Percentiles rank a stretch among this genome's conserved stretches.
Conservation (phyloP, 1,140 invertebrate genomes). For the Zaprionus taronus region DNA sequence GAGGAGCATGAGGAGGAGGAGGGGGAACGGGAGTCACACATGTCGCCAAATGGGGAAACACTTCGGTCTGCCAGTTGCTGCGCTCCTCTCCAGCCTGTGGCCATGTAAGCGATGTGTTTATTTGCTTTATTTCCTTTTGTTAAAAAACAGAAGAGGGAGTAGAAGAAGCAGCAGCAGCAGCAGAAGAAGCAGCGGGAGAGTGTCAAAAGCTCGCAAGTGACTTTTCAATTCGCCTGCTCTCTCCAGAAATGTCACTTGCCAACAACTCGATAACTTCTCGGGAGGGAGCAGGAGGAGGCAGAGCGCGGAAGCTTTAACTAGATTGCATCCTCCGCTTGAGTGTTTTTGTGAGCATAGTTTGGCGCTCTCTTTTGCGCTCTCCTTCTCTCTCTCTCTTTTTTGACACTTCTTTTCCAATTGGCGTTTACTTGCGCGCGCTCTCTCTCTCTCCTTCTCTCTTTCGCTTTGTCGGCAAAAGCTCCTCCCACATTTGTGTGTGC, state of each 20-base stretch:
- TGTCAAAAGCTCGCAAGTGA: conserved; percentile 44
- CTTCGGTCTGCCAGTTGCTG: conserved; percentile 17
- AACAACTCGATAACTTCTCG: conserved; percentile 17
- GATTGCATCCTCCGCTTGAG: conserved; percentile 21
- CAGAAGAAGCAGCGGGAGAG: background rate
- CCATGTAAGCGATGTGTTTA: conserved; percentile 74
- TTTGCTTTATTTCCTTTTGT: conserved; percentile 74
- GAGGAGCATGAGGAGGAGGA: too few species aligned
- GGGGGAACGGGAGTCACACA: conserved; percentile 48
- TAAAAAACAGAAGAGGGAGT: conserved; percentile 30
- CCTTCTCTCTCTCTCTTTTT: conserved; percentile 23
- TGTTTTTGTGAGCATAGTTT: conserved; percentile 28
- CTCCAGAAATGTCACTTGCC: conserved; percentile 47
- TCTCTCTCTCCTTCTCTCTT: background rate
- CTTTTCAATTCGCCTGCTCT: conserved; percentile 48
- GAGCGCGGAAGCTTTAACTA: background rate
- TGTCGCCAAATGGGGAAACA: conserved; percentile 68
- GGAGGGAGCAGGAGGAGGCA: background rate
- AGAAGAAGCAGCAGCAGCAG: conserved; percentile 1
- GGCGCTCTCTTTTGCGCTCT: conserved; percentile 21
- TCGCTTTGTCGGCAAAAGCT: conserved; percentile 40
- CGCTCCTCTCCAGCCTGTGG: conserved; percentile 13
- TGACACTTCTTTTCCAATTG: conserved; percentile 2
- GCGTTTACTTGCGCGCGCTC: conserved; percentile 22
- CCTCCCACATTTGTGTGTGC: conserved; percentile 59